Conservation (phyloP, 2,797 vertebrate genomes). For the Epinephelus coioides region DNA sequence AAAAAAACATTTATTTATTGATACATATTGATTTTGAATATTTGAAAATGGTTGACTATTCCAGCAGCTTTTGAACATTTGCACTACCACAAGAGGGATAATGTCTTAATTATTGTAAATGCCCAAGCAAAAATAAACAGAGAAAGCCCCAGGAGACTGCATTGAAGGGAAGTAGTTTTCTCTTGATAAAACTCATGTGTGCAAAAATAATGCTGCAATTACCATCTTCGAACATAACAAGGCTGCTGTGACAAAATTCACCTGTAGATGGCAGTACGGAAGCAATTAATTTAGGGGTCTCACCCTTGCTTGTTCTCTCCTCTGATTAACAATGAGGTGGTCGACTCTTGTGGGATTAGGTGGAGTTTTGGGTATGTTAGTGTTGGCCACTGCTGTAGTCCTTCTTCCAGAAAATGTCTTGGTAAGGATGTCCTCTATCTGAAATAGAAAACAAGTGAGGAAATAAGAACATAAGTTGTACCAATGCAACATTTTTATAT, state of each 20-base stretch:
- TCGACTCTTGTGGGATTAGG: constrained; percentile 91
- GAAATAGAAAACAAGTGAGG: constrained; percentile 58
- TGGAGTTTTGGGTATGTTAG: constrained; percentile 86
- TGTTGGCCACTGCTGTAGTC: constrained; percentile 83
- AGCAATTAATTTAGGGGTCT: constrained; percentile 58
- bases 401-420: constrained; percentile 89
- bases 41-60: not conserved
- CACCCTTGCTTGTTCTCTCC: constrained; percentile 93
- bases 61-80: too few relatives aligned
- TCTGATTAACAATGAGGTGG: constrained; percentile 92
- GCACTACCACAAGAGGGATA: too few relatives aligned
- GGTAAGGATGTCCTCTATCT: constrained; percentile 90
- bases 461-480: not conserved
- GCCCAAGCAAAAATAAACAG: too few relatives aligned
- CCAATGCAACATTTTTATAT: not conserved
- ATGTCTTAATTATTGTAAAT: too few relatives aligned
- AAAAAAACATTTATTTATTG: too few relatives aligned
- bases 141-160: too few relatives aligned
- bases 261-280: constrained; percentile 57
- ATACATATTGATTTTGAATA: too few relatives aligned
- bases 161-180: not conserved
- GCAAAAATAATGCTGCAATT: not conserved
- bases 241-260: constrained; percentile 15
- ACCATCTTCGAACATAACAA: not conserved
- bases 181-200: not conserved